A percentile compares a stretch with the other conserved stretches of the same genome.
These are phyloP conservation scores for Amblyjoppa fuscipennis DNA, from an alignment of 2,888 invertebrate genomes.

Conservation along the genomic window DNA sequence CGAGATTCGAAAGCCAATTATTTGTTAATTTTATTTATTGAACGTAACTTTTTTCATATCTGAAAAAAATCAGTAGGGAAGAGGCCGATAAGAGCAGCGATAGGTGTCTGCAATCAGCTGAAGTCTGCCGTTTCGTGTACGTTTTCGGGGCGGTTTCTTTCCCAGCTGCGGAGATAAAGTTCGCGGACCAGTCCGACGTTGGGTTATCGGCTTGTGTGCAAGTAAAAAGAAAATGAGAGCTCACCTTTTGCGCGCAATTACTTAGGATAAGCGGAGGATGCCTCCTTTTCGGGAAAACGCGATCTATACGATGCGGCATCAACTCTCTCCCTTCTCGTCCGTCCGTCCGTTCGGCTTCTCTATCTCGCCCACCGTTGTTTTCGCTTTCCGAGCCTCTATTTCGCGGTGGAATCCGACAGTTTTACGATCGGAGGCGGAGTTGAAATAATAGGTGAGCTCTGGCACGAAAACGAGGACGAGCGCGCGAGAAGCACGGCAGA, in stretches of 20 bases:
- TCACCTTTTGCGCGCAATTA: constrained; percentile 56
- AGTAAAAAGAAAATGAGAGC: constrained; percentile 56
- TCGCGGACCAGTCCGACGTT: constrained; percentile 27
- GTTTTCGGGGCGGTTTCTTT: constrained; percentile 21
- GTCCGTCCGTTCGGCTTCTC: constrained; percentile 10
- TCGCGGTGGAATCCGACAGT: constrained; percentile 65
- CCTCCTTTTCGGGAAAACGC: constrained; percentile 48
- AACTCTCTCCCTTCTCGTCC: constrained; percentile 20
- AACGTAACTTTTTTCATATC: background rate
- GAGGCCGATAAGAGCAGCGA: constrained; percentile 1
- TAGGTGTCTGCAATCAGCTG: constrained; percentile 16
- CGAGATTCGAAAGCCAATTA: background rate
- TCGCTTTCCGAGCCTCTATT: constrained; percentile 58
- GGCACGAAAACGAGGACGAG: constrained; percentile 47
- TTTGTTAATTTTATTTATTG: background rate
- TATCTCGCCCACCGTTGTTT: background rate
- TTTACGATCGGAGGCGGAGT: constrained; percentile 63
- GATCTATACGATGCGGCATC: constrained; percentile 44
- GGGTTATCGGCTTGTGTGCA: constrained; percentile 18
- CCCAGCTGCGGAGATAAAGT: constrained; percentile 43
- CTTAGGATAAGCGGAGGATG: constrained; percentile 63
- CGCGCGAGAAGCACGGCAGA: constrained; percentile 5
- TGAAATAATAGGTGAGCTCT: constrained; percentile 65
- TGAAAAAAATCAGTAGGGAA: background rate
- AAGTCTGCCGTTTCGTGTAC: constrained; percentile 20